Base-by-base conservation (phyloP, 2,888 invertebrate genomes). In the Drosophila mayaguana region DNA sequence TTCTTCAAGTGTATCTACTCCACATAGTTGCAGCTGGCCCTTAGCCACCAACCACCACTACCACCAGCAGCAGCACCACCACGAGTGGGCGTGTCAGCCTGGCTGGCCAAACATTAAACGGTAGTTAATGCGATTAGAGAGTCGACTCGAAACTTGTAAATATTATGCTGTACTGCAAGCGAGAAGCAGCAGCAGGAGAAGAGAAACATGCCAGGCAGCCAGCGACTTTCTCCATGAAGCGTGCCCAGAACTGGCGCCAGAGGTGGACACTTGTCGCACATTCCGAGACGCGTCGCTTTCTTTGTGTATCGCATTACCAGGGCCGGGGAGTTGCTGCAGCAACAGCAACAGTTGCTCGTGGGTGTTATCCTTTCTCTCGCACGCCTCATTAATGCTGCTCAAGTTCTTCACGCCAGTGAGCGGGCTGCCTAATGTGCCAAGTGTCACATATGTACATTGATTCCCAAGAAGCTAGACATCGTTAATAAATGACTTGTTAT, bases 221-320 rank as follows among this genome's bases (percentile, higher is more conserved):
- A 46, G 54, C 66, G 60, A 67, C 77, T 75, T 81, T 72, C 81
- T 70, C 78, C 8, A 18, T 54, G 75, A 77, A 74, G 89, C 86
- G 72, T 88, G 75, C 67, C 67, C 63, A 72, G 72, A 89, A 79
- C 74, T 77, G 86, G 86, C 86, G 86, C 86, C 86, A 80, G 77
- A 80, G 81, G 74, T 86, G 85, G 85, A 82, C 90, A 88, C 86
- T 89, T 82, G 86, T 77, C 83, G 83, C 85, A 84, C 78, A 84
- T 89, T 82, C 77, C 67, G 82, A 63, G 68, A 78, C 85, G 83
- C 63, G 83, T 68, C 86, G 83, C 73, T 76, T 67, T 85, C 89
- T 83, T 89, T 88, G 72, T 54, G 77, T 63, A 55, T 86, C 88
- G 53, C 62, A 57, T 89, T 86, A 72, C 90, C 34, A 20, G 42